Conservation (phyloP, 2,113 vertebrate species). For the Etia nguti region DNA sequence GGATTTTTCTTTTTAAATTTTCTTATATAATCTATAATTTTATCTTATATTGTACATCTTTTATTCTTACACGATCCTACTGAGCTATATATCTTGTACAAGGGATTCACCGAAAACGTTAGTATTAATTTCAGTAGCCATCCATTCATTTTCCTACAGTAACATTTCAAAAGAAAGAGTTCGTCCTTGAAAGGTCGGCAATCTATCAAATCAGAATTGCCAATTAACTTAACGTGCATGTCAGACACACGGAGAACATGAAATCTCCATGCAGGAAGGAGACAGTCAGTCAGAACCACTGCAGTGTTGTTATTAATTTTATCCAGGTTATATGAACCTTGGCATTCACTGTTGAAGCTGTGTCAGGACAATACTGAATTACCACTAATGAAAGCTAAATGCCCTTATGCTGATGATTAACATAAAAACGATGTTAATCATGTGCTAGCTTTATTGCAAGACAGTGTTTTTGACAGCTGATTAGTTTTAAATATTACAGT, state of each 20-base stretch:
- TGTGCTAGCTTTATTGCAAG: background rate
- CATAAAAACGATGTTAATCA: background rate
- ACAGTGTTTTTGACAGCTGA: background rate
- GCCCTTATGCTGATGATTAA: background rate
- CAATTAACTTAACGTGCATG: background rate
- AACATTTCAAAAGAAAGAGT: background rate
- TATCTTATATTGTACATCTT: fast-evolving
- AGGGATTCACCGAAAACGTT: background rate
- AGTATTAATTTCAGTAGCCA: background rate
- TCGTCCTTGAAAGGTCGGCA: background rate
- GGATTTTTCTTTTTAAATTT: too few species aligned
- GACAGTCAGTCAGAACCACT: background rate
- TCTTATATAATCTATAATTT: fast-evolving
- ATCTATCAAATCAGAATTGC: background rate
- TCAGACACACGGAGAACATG: background rate
- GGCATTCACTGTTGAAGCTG: background rate
- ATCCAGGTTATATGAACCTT: background rate
- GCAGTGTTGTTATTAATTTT: background rate
- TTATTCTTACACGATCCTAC: background rate
- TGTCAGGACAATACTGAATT: background rate
- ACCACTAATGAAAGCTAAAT: background rate
- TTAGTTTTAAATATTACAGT: fast-evolving
- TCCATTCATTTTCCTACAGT: background rate
- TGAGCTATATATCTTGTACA: background rate
- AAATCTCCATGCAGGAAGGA: background rate